Evolutionary conservation across 2,888 invertebrate genomes (phyloP).

Genomic region (Pandemis heparana): DNA sequence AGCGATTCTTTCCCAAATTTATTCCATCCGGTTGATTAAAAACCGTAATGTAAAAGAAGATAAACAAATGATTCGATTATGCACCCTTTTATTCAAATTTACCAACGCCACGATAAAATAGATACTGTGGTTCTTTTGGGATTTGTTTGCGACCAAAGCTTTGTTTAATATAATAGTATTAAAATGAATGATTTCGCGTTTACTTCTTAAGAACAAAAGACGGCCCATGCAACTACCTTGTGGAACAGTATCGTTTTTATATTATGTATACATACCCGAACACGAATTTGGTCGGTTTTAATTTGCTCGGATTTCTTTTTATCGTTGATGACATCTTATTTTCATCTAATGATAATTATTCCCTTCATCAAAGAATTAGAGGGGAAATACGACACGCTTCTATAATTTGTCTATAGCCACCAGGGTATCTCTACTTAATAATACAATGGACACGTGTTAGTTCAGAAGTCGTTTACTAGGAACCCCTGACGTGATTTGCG

Average conservation of each 20-base stretch:
- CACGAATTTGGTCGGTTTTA: too few species aligned
- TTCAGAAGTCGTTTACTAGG: slow-evolving; percentile 20
- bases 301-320: too few species aligned
- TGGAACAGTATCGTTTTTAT: too few species aligned
- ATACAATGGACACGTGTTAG: slow-evolving; percentile 22
- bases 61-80: slow-evolving; percentile 42
- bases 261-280: too few species aligned
- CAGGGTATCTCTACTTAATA: slow-evolving; percentile 3
- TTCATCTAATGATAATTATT: background rate
- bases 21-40: slow-evolving; percentile 38
- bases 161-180: background rate
- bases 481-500: slow-evolving; percentile 31
- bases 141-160: background rate
- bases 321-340: background rate
- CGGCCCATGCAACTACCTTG: too few species aligned
- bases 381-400: background rate
- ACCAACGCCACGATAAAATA: slow-evolving; percentile 10
- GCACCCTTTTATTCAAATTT: slow-evolving; percentile 41
- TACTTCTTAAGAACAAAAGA: too few species aligned
- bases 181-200: background rate
- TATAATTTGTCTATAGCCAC: background rate
- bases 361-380: background rate
- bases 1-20: slow-evolving; percentile 11
- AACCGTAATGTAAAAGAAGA: slow-evolving; percentile 31
- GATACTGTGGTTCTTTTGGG: background rate